phyloP scores from a whole-genome alignment of 2,113 vertebrate genomes.

The Paramormyrops kingsleyae region DNA sequence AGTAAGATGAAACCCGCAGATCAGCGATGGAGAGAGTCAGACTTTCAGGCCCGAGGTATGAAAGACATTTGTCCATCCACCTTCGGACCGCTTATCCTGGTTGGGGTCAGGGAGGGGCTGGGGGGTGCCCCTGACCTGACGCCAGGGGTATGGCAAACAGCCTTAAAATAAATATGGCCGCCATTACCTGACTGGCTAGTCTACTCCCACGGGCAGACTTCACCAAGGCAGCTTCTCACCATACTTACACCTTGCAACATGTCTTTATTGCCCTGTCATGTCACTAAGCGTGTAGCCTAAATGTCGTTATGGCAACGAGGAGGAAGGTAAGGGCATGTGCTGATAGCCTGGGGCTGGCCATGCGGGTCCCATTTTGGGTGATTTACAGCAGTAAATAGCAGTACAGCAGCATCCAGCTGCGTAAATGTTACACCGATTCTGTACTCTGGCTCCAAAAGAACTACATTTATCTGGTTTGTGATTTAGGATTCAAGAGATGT shows the following conservation, averaged over 20 bases:
- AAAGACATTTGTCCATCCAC: background rate
- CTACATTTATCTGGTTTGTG: background rate
- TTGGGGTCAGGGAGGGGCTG: background rate
- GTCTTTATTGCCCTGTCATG: background rate
- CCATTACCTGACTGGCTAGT: background rate
- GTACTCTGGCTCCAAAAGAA: background rate
- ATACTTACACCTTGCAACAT: background rate
- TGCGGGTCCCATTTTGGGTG: background rate
- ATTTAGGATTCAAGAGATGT: background rate
- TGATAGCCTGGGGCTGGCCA: background rate
- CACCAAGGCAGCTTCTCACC: background rate
- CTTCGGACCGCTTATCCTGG: background rate
- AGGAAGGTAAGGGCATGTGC: background rate
- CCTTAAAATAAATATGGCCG: background rate
- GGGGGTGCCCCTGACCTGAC: background rate
- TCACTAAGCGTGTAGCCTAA: background rate
- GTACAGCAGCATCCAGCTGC: background rate
- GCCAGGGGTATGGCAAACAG: background rate
- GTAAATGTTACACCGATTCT: background rate
- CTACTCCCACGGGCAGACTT: background rate
- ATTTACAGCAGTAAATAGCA: background rate
- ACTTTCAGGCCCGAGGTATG: background rate
- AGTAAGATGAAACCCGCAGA: background rate
- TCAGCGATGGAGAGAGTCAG: background rate
- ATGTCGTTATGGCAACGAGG: background rate